These are phyloP conservation scores for Merops nubicus DNA, from an alignment of 2,113 vertebrate genomes.

Conservation along the genomic window DNA sequence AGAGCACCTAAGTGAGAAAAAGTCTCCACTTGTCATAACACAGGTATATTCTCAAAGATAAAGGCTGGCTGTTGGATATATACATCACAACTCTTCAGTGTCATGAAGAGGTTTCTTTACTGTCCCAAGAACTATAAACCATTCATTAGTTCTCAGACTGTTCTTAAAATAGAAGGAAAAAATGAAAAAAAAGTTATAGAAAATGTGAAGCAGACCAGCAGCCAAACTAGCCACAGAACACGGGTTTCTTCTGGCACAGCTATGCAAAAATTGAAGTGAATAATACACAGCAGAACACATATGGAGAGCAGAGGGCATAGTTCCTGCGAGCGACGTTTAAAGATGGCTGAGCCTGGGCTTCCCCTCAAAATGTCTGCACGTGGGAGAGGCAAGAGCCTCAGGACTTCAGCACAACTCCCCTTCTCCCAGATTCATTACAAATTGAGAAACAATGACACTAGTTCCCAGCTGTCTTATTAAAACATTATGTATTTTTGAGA, in stretches of 20 bases:
- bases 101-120: background rate
- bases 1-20: background rate
- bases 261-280: background rate
- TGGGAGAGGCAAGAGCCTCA: background rate
- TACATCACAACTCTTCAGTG: background rate
- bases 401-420: background rate
- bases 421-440: background rate
- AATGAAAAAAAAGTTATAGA: background rate
- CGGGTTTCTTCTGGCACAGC: background rate
- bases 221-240: background rate
- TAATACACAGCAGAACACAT: background rate
- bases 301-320: accelerated
- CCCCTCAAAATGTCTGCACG: background rate
- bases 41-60: background rate
- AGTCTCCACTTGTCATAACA: background rate
- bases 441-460: background rate
- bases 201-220: background rate
- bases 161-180: background rate
- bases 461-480: background rate
- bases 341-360: background rate
- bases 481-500: background rate
- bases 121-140: background rate
- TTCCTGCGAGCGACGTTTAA: background rate
- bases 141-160: background rate
- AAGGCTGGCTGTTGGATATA: background rate